phyloP scores from a whole-genome alignment of 2,797 vertebrate genomes.

The Poecile montanus region DNA sequence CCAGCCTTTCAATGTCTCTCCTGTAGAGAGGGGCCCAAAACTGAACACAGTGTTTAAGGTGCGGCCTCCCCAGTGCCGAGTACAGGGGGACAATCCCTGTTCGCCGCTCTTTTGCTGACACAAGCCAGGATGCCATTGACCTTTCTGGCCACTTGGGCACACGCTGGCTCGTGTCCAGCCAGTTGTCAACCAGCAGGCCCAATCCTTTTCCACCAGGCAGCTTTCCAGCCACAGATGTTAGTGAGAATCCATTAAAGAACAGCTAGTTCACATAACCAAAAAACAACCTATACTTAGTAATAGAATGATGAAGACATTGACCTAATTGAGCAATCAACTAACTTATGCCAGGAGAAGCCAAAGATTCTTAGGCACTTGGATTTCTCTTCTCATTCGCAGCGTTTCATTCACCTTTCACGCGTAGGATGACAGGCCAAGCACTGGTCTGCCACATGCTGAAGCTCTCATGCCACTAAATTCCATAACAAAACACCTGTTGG shows the following conservation, averaged over 20 bases:
- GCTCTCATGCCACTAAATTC: background rate
- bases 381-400: background rate
- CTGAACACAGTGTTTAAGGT: background rate
- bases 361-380: background rate
- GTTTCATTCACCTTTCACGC: background rate
- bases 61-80: rapidly evolving
- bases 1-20: background rate
- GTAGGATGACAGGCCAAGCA: background rate
- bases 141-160: background rate
- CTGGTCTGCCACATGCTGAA: background rate
- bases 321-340: background rate
- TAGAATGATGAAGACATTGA: background rate
- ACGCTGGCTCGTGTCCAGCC: background rate
- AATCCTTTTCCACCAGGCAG: background rate
- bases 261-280: background rate
- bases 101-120: background rate
- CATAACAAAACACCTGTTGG: background rate
- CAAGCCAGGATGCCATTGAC: background rate
- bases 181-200: background rate
- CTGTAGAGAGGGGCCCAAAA: background rate
- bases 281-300: conserved; percentile 17
- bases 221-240: background rate
- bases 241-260: background rate
- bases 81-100: background rate
- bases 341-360: background rate